phyloP scores from a whole-genome alignment of 2,888 invertebrate genomes.

The Piscicola geometra region DNA sequence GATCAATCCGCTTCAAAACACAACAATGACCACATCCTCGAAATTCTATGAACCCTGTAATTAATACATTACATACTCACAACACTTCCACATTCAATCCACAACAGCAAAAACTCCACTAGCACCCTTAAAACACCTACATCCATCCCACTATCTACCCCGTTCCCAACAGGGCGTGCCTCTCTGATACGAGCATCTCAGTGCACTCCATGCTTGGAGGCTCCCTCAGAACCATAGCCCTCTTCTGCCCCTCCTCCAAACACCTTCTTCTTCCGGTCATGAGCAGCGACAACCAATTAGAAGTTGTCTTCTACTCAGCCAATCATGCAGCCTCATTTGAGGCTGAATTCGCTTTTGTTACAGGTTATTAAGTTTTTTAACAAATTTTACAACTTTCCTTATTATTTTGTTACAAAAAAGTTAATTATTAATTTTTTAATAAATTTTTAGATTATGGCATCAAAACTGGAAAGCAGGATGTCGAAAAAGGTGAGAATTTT shows the following conservation, averaged over 20 bases:
- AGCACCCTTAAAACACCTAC: no score
- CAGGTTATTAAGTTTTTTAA: neutral
- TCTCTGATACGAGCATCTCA: neutral
- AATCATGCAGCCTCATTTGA: neutral
- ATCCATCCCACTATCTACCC: no score
- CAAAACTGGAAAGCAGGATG: neutral
- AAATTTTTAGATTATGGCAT: conserved; percentile 14
- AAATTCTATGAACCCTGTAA: no score
- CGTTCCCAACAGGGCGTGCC: neutral
- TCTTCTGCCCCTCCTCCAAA: conserved; percentile 18
- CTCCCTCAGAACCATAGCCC: neutral
- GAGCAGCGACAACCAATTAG: conserved; percentile 33
- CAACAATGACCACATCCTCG: no score
- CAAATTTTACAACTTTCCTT: no score
- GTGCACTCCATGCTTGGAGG: neutral
- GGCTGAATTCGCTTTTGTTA: neutral
- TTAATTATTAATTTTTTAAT: no score
- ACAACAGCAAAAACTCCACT: no score
- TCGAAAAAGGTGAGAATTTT: neutral
- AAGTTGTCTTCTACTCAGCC: conserved; percentile 24
- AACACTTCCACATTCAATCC: no score
- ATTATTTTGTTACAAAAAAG: no score
- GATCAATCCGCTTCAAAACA: no score
- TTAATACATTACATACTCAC: no score
- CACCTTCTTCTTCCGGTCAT: conserved; percentile 25